Evolutionary conservation across 2,113 vertebrate genomes (phyloP).

Genomic region (Archilochus colubris): DNA sequence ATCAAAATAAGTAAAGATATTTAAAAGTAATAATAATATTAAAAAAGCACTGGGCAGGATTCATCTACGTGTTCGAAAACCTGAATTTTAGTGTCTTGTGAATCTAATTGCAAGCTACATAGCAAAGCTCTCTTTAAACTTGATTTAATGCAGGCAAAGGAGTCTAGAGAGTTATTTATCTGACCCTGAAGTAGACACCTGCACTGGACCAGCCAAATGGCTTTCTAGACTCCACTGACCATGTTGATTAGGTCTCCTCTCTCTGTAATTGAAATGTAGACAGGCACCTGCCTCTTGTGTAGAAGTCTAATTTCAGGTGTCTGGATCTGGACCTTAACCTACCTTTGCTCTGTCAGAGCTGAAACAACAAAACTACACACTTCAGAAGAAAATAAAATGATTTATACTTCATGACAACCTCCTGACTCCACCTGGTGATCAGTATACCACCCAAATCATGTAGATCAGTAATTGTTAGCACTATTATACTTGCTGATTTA

Average conservation of each 20-base stretch:
- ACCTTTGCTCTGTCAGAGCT: not conserved
- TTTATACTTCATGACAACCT: not conserved
- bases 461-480: not conserved
- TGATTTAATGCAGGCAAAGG: not conserved
- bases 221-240: conserved; percentile 44
- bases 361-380: not conserved
- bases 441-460: not conserved
- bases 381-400: not conserved
- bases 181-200: not conserved
- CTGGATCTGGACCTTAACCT: not conserved
- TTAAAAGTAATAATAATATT: not conserved
- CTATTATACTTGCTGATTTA: not conserved
- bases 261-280: conserved; percentile 40
- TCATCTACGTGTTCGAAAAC: not conserved
- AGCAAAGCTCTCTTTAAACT: not conserved
- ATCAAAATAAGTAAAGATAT: not conserved
- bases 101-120: not conserved
- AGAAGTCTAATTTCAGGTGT: conserved; percentile 29
- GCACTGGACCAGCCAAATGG: conserved; percentile 23
- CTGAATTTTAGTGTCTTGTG: not conserved
- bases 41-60: not conserved
- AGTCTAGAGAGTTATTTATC: not conserved
- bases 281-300: not conserved
- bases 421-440: not conserved
- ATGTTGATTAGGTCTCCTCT: conserved; percentile 48